Percentiles rank a stretch among this genome's conserved stretches.
These are phyloP conservation scores for Hypanus sabinus DNA, from an alignment of 2,113 vertebrate genomes.

Conservation along the genomic window DNA sequence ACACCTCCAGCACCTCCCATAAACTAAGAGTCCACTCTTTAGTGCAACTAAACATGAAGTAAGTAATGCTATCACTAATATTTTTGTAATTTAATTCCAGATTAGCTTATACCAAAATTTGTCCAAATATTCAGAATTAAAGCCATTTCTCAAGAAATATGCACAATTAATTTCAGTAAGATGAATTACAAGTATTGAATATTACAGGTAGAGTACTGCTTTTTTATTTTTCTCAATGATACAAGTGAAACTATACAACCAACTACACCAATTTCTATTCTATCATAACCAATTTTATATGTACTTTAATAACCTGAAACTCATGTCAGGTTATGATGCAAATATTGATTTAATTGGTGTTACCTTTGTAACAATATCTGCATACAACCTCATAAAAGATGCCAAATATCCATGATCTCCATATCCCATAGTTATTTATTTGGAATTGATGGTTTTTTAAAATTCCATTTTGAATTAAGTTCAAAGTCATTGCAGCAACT, in stretches of 20 bases:
- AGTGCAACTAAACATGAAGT: not conserved
- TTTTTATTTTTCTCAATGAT: not conserved
- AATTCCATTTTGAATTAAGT: slow-evolving; percentile 6
- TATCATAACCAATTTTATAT: not conserved
- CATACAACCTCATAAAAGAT: not conserved
- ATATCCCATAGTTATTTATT: not conserved
- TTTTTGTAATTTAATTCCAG: not conserved
- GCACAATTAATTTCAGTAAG: not conserved
- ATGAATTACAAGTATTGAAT: not conserved
- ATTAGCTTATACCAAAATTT: not conserved
- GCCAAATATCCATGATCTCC: not conserved
- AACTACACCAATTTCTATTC: not conserved
- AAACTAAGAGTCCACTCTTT: not conserved
- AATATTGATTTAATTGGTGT: not conserved
- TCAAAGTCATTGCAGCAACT: not conserved
- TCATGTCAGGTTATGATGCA: not conserved
- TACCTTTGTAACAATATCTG: not conserved
- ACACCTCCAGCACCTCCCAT: not conserved
- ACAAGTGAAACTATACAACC: not conserved
- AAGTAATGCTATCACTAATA: not conserved
- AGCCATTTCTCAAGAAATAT: not conserved
- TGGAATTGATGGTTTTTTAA: slow-evolving; percentile 17
- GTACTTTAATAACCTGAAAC: not conserved
- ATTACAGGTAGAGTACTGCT: not conserved
- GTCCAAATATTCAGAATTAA: not conserved